phyloP scores from a whole-genome alignment of 92 coral and sea anemone genomes.

The Porites lobata region DNA sequence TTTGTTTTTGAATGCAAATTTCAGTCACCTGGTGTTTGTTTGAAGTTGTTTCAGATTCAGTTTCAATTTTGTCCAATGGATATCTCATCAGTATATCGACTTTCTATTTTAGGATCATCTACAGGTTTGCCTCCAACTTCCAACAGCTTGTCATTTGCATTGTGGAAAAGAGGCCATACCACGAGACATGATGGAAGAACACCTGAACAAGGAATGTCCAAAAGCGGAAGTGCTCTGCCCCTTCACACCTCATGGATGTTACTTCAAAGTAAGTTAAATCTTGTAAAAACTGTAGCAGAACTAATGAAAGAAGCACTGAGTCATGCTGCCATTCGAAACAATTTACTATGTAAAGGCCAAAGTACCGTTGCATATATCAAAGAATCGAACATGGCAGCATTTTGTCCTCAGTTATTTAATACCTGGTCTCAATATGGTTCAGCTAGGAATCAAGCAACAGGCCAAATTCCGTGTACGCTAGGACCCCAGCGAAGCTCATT shows the following conservation, averaged over 20 bases:
- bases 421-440: too few species aligned
- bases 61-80: not conserved
- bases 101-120: conserved; percentile 32
- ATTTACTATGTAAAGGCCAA: too few species aligned
- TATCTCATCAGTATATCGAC: not conserved
- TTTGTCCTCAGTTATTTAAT: too few species aligned
- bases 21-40: not conserved
- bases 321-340: too few species aligned
- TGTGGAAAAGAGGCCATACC: conserved; percentile 67
- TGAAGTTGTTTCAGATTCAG: not conserved
- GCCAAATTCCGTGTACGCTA: too few species aligned
- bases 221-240: conserved; percentile 50
- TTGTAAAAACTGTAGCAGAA: too few species aligned
- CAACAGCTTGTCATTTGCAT: conserved; percentile 36
- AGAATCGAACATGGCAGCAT: too few species aligned
- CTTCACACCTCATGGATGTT: conserved; percentile 46
- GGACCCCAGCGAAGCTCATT: too few species aligned
- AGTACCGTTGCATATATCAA: too few species aligned
- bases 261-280: conserved; percentile 50
- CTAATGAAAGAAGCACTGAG: not conserved
- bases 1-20: not conserved
- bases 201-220: conserved; percentile 65
- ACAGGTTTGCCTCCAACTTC: conserved; percentile 43
- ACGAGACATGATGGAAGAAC: conserved; percentile 63
- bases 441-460: too few species aligned